Percentiles rank a stretch among this genome's conserved stretches.
Conservation (phyloP, 2,888 invertebrate species). For the Diploptera punctata region DNA sequence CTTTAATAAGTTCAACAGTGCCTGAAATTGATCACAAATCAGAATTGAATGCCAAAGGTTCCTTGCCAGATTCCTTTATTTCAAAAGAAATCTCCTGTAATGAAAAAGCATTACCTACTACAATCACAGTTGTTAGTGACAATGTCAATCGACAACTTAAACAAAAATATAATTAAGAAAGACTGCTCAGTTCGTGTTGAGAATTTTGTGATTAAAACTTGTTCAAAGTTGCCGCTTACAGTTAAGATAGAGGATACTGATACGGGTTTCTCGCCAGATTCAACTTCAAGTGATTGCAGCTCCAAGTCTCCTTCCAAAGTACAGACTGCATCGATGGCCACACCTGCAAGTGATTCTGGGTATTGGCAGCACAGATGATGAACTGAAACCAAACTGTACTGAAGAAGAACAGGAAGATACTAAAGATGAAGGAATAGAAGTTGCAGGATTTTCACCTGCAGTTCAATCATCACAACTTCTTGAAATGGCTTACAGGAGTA, state of each 20-base stretch:
- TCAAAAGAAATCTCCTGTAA: background rate
- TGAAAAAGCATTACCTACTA: background rate
- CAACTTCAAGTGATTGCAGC: conserved; percentile 30
- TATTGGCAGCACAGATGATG: conserved; percentile 46
- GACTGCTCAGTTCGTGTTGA: conserved; percentile 52
- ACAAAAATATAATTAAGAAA: conserved; percentile 52
- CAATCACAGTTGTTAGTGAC: background rate
- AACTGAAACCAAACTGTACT: conserved; percentile 41
- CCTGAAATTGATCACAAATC: background rate
- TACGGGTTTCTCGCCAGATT: conserved; percentile 29
- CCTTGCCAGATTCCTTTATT: conserved; percentile 5
- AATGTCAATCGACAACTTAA: conserved; percentile 43
- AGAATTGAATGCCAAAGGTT: background rate
- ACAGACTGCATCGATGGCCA: conserved; percentile 30
- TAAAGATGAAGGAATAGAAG: conserved; percentile 13
- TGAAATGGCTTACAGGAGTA: background rate
- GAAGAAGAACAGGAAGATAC: conserved; percentile 27
- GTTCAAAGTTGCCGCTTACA: conserved; percentile 25
- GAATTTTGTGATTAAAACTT: conserved; percentile 53
- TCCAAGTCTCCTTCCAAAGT: conserved; percentile 33
- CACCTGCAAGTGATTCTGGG: conserved; percentile 46
- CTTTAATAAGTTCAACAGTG: background rate
- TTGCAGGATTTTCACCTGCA: conserved; percentile 13
- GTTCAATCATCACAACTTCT: conserved; percentile 5
- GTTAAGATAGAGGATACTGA: conserved; percentile 34